These are phyloP conservation scores for Polyodon spathula DNA, from an alignment of 2,113 vertebrate species.

Conservation along the genomic window DNA sequence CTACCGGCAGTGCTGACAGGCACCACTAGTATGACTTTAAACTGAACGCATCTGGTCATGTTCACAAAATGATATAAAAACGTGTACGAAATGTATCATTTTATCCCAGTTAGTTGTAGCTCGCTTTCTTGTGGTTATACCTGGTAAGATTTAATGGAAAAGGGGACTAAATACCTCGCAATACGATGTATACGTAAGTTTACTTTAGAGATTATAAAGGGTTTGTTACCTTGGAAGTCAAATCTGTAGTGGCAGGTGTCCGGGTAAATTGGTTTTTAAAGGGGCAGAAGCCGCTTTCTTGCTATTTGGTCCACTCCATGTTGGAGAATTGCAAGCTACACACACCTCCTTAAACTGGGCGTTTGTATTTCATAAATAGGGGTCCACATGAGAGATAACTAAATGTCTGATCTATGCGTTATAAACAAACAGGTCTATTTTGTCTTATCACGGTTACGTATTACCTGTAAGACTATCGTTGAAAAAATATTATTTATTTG, in stretches of 20 bases:
- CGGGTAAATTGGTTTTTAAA: conserved; percentile 57
- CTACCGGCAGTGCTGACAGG: not conserved
- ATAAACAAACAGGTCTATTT: too few relatives aligned
- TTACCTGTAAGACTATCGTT: too few relatives aligned
- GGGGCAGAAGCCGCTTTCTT: conserved; percentile 51
- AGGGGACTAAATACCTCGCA: not conserved
- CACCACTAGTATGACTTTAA: conserved; percentile 1
- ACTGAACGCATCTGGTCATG: not conserved
- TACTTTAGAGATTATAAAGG: conserved; percentile 22
- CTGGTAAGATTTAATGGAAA: conserved; percentile 3
- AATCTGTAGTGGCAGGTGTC: conserved; percentile 48
- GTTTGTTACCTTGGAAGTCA: conserved; percentile 51
- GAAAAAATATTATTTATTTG: not conserved
- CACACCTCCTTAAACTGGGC: conserved; percentile 56
- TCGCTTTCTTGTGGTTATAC: conserved; percentile 10
- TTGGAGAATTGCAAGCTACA: conserved; percentile 49
- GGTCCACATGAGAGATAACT: not conserved
- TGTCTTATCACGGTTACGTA: too few relatives aligned
- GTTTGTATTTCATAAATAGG: conserved; percentile 21
- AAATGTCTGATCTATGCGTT: not conserved
- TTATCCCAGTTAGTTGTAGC: conserved; percentile 8
- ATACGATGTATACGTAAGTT: conserved; percentile 5
- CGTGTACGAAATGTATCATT: conserved; percentile 1
- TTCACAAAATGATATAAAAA: conserved; percentile 12
- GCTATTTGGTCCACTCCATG: conserved; percentile 48